Conservation (phyloP, 2,113 vertebrate genomes). For the Globicephala melas region DNA sequence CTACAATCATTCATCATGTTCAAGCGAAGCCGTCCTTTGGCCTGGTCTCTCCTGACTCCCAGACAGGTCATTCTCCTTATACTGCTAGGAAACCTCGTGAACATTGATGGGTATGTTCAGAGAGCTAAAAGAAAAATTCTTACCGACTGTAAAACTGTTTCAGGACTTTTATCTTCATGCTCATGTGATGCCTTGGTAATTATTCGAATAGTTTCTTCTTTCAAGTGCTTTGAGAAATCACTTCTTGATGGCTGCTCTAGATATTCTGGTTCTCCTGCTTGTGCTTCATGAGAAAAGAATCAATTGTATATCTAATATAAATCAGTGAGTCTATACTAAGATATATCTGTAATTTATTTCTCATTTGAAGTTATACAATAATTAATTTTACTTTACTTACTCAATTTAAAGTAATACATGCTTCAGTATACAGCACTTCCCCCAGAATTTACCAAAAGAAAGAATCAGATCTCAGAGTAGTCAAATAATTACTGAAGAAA, state of each 20-base stretch:
- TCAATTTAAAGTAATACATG: background rate
- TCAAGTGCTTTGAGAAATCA: constrained; percentile 91
- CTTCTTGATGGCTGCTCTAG: constrained; percentile 96
- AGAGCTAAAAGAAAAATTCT: constrained; percentile 75
- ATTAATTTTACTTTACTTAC: background rate
- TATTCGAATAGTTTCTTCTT: constrained; percentile 93
- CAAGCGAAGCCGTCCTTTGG: background rate
- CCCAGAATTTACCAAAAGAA: background rate
- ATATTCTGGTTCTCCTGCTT: constrained; percentile 93
- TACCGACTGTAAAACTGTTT: constrained; percentile 92
- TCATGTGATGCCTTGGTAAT: constrained; percentile 92
- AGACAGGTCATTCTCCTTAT: background rate
- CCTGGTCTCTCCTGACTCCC: background rate
- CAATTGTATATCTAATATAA: constrained; percentile 59
- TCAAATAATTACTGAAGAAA: constrained; percentile 20
- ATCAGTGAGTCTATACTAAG: background rate
- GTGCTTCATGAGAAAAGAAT: constrained; percentile 82
- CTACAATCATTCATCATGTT: background rate
- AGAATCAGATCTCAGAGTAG: background rate
- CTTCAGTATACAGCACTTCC: background rate
- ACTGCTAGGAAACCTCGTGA: background rate
- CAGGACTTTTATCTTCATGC: constrained; percentile 90
- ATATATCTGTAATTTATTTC: constrained; percentile 15
- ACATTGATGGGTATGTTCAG: background rate
- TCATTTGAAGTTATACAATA: constrained; percentile 11